Conservation (phyloP, 2,797 vertebrate genomes). For the Myotis findleyi region DNA sequence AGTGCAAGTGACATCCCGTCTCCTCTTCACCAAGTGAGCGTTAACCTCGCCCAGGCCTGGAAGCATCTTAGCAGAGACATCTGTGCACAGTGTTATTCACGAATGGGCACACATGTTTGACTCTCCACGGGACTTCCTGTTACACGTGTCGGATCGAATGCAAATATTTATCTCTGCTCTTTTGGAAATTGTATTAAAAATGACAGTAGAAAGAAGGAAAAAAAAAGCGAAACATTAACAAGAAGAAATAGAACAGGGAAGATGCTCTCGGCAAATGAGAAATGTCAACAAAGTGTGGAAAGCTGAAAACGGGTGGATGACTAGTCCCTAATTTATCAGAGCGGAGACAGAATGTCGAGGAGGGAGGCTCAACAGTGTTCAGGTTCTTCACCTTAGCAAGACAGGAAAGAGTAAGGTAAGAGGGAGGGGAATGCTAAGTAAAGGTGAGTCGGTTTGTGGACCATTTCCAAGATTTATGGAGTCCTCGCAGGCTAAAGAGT, state of each 20-base stretch:
- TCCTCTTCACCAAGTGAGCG: neutral
- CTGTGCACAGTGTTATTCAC: slow-evolving; percentile 1
- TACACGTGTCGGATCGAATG: slow-evolving; percentile 10
- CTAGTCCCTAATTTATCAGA: neutral
- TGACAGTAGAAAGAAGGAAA: neutral
- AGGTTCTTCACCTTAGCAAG: neutral
- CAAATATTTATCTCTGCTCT: slow-evolving; percentile 66
- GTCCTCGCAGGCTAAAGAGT: neutral
- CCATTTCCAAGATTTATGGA: neutral
- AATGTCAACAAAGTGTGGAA: neutral
- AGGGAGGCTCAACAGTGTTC: neutral
- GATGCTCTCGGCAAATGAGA: slow-evolving; percentile 5
- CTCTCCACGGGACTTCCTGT: slow-evolving; percentile 53
- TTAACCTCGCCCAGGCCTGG: neutral
- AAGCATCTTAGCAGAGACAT: neutral
- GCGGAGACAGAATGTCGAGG: neutral
- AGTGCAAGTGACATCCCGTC: neutral
- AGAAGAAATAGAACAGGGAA: neutral
- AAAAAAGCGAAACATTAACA: neutral
- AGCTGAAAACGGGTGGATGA: neutral
- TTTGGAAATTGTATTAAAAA: slow-evolving; percentile 54
- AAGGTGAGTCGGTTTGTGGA: neutral
- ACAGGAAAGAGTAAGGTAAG: neutral
- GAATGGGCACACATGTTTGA: slow-evolving; percentile 34
- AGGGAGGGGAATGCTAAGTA: neutral